A percentile compares a stretch with the other conserved stretches of the same genome.
Evolutionary conservation across 2,797 vertebrate species (phyloP).

Genomic region (Myotis planiceps): DNA sequence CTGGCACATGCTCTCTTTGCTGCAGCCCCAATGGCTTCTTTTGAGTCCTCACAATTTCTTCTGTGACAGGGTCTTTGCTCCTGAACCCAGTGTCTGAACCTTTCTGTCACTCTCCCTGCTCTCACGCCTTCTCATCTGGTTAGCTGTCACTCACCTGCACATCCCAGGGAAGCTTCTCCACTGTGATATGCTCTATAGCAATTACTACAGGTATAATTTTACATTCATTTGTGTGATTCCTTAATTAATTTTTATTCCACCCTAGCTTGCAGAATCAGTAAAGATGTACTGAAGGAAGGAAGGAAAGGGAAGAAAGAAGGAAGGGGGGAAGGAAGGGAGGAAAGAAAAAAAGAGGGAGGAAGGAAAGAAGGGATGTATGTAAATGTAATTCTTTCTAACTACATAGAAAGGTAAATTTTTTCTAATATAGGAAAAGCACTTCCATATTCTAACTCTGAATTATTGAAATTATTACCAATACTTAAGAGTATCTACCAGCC

Average conservation of each 20-base stretch:
- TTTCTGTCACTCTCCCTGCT: not conserved
- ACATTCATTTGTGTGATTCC: not conserved
- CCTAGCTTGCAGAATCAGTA: not conserved
- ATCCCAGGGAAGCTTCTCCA: not conserved
- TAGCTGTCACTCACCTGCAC: not conserved
- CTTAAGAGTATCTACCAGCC: not conserved
- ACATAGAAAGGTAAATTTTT: not conserved
- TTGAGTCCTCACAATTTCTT: not conserved
- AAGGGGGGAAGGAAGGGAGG: rapidly evolving
- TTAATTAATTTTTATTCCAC: not conserved
- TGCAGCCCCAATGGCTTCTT: not conserved
- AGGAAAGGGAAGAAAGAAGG: not conserved
- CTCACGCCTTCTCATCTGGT: not conserved
- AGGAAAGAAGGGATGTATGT: not conserved
- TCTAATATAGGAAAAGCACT: not conserved
- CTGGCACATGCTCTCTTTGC: not conserved
- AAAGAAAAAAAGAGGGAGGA: rapidly evolving
- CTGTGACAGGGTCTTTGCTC: not conserved
- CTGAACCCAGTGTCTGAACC: not conserved
- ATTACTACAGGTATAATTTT: not conserved
- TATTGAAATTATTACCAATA: not conserved
- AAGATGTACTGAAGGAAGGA: not conserved
- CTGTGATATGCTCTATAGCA: not conserved
- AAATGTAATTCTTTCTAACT: not conserved
- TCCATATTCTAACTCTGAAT: not conserved